Evolutionary conservation across 2,797 vertebrate species (phyloP), one percentile per base, ranked within the genome.

Genomic region (Oreochromis mossambicus): DNA sequence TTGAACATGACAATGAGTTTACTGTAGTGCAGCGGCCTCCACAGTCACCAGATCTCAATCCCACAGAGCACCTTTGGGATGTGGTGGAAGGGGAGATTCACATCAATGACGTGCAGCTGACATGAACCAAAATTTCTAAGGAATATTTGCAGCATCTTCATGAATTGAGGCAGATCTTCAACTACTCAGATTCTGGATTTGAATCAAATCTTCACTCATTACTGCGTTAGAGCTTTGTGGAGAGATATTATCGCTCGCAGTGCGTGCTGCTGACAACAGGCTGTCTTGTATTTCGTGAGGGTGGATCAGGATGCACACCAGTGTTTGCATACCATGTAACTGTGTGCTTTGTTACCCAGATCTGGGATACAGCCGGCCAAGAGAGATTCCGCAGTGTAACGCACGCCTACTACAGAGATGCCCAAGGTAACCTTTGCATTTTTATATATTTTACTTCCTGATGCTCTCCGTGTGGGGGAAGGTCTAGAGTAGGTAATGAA

Each of bases 351-450:
- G 76, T 87, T 80, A 4, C 3, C 70, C 95, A 99, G 98, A 99
- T 99, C 93, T 99, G 98, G 98, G 98, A 99, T 89, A 99, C 98
- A 0, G 98, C 98, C 2, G 98, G 98, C 66, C 98, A 99, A 95
- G 98, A 99, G 93, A 96, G 98, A 51, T 99, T 99, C 95, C 98
- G 98, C 89, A 99, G 98, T 1, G 97, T 99, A 92, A 99, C 98
- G 5, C 98, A 99, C 1, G 98, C 98, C 41, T 99, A 99, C 93
- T 99, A 99, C 94, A 96, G 98, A 94, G 98, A 99, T 73, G 98
- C 98, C 34, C 98, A 99, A 93, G 98, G 98, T 99, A 95, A 95
- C 86, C 83, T 89, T 83, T 54, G 19, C 75, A 83, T 80, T 73
- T 86, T 77, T 63, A 63, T 78, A 41, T 85, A 61, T 79, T 87